Percentiles rank a stretch among this genome's conserved stretches.
Conservation (phyloP, 2,797 vertebrate genomes). For the Rhinichthys osculus region DNA sequence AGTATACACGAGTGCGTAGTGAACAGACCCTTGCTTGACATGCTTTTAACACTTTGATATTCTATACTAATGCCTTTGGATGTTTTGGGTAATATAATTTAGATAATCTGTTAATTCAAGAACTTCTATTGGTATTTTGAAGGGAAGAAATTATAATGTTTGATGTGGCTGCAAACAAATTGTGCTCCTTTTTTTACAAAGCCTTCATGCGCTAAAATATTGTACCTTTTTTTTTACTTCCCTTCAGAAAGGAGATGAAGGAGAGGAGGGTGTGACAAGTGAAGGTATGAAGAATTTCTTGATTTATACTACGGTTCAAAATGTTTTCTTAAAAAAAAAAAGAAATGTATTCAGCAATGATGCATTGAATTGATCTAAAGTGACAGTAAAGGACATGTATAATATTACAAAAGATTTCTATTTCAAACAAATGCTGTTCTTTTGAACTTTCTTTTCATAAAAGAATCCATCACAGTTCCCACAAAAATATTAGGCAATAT, state of each 20-base stretch:
- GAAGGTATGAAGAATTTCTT: conserved; percentile 82
- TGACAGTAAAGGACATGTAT: background rate
- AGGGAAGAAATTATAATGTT: background rate
- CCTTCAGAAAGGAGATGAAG: conserved; percentile 90
- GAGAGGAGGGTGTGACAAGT: conserved; percentile 96
- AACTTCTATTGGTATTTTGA: background rate
- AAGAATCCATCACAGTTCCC: background rate
- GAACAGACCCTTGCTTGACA: background rate
- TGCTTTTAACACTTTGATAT: conserved; percentile 12
- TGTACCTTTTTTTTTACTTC: conserved; percentile 24
- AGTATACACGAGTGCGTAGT: background rate
- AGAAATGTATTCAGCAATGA: background rate
- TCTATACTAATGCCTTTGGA: conserved; percentile 26
- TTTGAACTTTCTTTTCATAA: background rate
- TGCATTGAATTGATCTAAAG: background rate
- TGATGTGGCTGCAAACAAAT: background rate
- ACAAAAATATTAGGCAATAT: background rate
- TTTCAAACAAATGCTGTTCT: background rate
- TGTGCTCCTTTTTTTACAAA: conserved; percentile 22
- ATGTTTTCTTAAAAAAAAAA: background rate
- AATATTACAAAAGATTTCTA: background rate
- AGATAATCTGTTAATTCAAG: background rate
- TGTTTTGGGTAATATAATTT: conserved; percentile 17
- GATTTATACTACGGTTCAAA: background rate
- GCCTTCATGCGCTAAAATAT: background rate